Evolutionary conservation across 2,797 vertebrate genomes (phyloP), one percentile per base, ranked within the genome.

Genomic region (Catamblyrhynchus diadema): DNA sequence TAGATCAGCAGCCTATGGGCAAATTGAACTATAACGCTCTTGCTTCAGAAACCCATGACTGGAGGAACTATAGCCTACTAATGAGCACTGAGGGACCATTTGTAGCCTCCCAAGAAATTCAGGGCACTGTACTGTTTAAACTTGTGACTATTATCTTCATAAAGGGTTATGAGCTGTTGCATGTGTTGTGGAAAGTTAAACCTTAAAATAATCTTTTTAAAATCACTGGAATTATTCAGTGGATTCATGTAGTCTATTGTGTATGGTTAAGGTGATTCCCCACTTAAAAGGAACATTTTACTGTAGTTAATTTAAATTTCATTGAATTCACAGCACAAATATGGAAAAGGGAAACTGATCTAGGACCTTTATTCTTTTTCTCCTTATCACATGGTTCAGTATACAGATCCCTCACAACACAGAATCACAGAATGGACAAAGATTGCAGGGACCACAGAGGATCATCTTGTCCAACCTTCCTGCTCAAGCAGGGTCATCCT

Each of bases 141-240:
- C n/a, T 60, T 70, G 28, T 56, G 56, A 57, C 24, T 54, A 75
- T 79, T 86, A 92, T 86, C 47, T 84, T 88, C 73, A 73, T 81
- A 81, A 94, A 94, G 32, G 8, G 25, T 84, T 93, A 88, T 93
- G 82, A 88, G 72, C 44, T 93, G 66, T 84, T 86, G 51, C 51
- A 37, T 25, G 22, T 53, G 39, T 57, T 86, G 33, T 19, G 28
- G 16, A 5, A 93, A 94, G 88, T 86, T 92, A 94, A 88, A 81
- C 10, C 23, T 69, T 81, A 69, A 91, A 91, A 89, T 28, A 90
- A 61, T 16, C 5, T 8, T 41, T 89, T 72, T 22, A 6, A 64
- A 93, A 86, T 51, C 28, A 74, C 28, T 81, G 32, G 41, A 78
- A 75, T 88, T 83, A 86, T 39, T 54, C 51, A 25, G 35, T 27